These are phyloP conservation scores for Cryptotermes secundus DNA, from an alignment of 1,140 invertebrate species.

Conservation along the genomic window DNA sequence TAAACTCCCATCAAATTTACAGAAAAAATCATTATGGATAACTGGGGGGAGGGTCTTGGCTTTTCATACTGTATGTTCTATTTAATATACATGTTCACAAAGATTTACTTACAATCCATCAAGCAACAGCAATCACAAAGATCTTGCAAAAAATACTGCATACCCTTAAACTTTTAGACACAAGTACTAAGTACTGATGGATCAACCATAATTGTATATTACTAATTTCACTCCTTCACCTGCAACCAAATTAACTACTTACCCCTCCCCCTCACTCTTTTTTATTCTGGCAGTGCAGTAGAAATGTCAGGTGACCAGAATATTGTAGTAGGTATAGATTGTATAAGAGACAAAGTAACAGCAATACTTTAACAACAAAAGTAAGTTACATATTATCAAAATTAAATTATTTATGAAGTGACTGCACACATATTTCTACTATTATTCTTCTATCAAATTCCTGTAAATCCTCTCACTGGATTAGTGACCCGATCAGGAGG, in stretches of 20 bases:
- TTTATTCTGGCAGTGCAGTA: neutral
- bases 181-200: neutral
- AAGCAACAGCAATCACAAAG: neutral
- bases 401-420: neutral
- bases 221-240: neutral
- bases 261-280: conserved; percentile 9
- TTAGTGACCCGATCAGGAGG: neutral
- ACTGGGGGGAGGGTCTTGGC: neutral
- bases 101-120: neutral
- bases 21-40: neutral
- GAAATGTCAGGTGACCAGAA: conserved; percentile 12
- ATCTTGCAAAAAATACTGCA: neutral
- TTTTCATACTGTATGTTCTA: neutral
- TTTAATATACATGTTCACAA: neutral
- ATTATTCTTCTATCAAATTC: neutral
- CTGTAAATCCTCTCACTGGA: neutral
- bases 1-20: neutral
- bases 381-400: neutral
- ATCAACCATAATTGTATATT: neutral
- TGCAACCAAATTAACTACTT: neutral
- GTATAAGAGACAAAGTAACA: neutral
- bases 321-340: neutral
- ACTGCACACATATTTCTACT: neutral
- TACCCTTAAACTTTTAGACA: neutral
- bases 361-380: neutral